These are phyloP conservation scores for Ophthalmotilapia sp. DNA, from an alignment of 2,113 vertebrate species.

Conservation along the genomic window DNA sequence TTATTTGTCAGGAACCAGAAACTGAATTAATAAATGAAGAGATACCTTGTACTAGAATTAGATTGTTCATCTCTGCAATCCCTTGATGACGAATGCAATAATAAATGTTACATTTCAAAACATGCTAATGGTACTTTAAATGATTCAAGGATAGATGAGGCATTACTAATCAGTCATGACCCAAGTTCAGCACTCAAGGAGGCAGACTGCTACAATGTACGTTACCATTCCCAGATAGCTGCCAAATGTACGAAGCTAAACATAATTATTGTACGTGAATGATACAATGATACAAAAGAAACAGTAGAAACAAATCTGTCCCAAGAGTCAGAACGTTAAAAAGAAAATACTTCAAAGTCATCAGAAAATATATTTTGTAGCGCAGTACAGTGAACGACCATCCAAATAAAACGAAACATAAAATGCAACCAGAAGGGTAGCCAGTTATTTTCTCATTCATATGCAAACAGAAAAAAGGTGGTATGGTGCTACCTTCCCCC, in stretches of 20 bases:
- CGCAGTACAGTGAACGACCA: neutral
- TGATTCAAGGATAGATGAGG: neutral
- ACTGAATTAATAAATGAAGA: neutral
- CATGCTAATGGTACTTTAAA: neutral
- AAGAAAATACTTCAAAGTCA: neutral
- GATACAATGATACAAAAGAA: neutral
- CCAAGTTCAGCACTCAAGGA: neutral
- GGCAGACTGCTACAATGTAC: neutral
- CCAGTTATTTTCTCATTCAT: neutral
- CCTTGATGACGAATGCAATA: neutral
- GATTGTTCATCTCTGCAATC: neutral
- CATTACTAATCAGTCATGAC: neutral
- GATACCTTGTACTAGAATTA: neutral
- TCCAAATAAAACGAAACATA: neutral
- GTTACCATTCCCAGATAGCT: neutral
- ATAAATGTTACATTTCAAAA: neutral
- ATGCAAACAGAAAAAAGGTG: neutral
- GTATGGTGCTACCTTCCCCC: neutral
- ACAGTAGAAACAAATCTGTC: neutral
- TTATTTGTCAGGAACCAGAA: neutral
- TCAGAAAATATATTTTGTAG: neutral
- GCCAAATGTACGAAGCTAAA: neutral
- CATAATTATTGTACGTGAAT: neutral
- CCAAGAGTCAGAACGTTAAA: neutral
- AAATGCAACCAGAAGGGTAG: neutral